These are phyloP conservation scores for Myathropa florea DNA, from an alignment of 2,888 invertebrate species.

Conservation along the genomic window DNA sequence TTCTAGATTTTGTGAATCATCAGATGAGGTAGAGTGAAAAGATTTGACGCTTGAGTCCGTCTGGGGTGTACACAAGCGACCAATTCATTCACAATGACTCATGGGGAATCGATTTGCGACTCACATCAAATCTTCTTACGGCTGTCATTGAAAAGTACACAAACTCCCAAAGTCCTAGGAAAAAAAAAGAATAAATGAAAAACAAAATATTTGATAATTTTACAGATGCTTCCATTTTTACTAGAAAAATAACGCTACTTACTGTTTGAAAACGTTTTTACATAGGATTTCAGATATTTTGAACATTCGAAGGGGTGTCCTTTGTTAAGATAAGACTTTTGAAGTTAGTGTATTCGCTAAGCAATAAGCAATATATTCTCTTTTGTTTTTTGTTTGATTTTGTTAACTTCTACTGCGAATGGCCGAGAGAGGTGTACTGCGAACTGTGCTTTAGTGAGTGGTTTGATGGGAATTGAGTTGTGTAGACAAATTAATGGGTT, in stretches of 20 bases:
- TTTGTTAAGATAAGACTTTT: too few relatives aligned
- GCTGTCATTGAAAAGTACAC: neutral
- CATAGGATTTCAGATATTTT: neutral
- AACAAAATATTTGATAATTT: neutral
- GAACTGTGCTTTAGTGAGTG: neutral
- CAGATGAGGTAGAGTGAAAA: neutral
- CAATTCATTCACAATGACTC: too few relatives aligned
- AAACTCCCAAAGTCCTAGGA: neutral
- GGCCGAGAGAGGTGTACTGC: neutral
- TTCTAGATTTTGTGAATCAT: neutral
- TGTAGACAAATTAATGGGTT: too few relatives aligned
- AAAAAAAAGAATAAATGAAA: neutral
- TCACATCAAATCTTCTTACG: neutral
- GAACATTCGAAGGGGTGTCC: neutral
- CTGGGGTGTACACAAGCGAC: neutral
- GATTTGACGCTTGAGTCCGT: neutral
- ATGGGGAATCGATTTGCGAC: too few relatives aligned
- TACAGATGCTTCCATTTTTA: constrained; percentile 4
- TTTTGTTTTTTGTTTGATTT: neutral
- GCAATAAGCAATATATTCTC: neutral
- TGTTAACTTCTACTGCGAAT: neutral
- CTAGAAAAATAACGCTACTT: neutral
- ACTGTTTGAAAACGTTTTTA: neutral
- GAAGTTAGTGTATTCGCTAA: neutral
- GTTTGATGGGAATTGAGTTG: too few relatives aligned